Percentiles rank a stretch among this genome's conserved stretches.
Evolutionary conservation across 1,140 invertebrate genomes (phyloP).

Genomic region (Drosophila arizonae): DNA sequence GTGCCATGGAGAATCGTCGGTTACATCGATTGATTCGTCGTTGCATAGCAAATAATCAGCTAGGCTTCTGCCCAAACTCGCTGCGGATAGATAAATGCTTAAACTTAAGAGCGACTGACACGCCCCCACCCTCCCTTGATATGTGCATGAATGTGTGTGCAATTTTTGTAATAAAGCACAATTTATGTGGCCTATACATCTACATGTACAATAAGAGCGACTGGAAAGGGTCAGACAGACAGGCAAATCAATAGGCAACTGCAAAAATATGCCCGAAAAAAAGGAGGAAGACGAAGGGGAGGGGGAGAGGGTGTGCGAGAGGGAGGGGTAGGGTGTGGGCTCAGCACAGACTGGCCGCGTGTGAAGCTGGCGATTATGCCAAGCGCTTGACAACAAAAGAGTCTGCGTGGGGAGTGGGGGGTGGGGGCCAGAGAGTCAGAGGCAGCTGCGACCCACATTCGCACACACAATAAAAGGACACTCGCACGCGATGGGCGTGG

Average conservation of each 20-base stretch:
- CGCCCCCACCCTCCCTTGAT: not conserved
- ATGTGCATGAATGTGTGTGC: conserved; percentile 40
- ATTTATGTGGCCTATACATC: conserved; percentile 64
- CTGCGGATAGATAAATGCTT: too few relatives aligned
- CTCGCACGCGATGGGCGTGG: conserved; percentile 1
- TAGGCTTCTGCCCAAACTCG: not conserved
- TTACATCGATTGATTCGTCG: not conserved
- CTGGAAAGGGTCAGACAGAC: conserved; percentile 72
- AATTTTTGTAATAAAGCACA: conserved; percentile 72
- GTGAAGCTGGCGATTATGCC: conserved; percentile 76
- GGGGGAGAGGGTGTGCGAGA: too few relatives aligned
- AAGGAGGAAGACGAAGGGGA: not conserved
- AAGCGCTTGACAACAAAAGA: conserved; percentile 64
- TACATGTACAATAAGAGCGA: conserved; percentile 2
- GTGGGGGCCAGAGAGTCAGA: not conserved
- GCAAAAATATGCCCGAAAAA: conserved; percentile 56
- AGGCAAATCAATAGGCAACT: conserved; percentile 26
- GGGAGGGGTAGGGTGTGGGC: not conserved
- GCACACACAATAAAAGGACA: conserved; percentile 65
- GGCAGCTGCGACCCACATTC: conserved; percentile 70
- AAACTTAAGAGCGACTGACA: too few relatives aligned
- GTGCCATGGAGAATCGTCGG: not conserved
- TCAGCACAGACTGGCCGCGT: conserved; percentile 44
- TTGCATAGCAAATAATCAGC: conserved; percentile 1
- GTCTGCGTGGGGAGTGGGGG: not conserved